Percentiles rank a stretch among this genome's conserved stretches.
Conservation (phyloP, 2,888 invertebrate genomes). For the Byasa hedistus region DNA sequence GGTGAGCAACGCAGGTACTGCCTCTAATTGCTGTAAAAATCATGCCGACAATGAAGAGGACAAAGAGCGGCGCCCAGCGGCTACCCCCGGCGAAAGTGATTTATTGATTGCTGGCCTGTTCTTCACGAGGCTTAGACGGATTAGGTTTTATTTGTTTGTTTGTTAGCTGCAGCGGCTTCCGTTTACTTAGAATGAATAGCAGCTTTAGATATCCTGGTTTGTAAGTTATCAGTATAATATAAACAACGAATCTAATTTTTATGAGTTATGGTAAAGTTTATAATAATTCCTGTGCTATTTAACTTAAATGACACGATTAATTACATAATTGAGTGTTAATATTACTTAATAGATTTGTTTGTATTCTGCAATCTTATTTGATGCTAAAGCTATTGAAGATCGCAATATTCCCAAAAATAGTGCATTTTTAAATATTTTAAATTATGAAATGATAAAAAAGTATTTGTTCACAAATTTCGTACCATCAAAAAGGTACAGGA, state of each 20-base stretch:
- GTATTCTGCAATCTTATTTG: too few relatives aligned
- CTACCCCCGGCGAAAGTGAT: constrained; percentile 70
- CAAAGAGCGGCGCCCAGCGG: constrained; percentile 69
- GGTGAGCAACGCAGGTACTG: constrained; percentile 71
- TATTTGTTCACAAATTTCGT: neutral
- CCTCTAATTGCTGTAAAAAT: constrained; percentile 78
- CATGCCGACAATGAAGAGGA: constrained; percentile 65
- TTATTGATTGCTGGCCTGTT: constrained; percentile 67
- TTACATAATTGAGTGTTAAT: too few relatives aligned
- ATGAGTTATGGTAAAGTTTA: too few relatives aligned
- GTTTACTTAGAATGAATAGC: constrained; percentile 40
- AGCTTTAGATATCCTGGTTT: constrained; percentile 20
- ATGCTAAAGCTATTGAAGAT: too few relatives aligned
- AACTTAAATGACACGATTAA: too few relatives aligned
- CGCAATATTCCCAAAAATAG: too few relatives aligned
- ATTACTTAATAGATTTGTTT: too few relatives aligned
- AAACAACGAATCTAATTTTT: too few relatives aligned
- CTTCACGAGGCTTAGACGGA: constrained; percentile 63
- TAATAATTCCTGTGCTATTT: too few relatives aligned
- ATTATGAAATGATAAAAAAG: too few relatives aligned
- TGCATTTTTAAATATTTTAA: too few relatives aligned
- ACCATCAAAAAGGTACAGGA: constrained; percentile 5
- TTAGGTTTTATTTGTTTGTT: constrained; percentile 70
- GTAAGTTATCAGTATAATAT: constrained; percentile 1
- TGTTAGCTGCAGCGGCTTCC: constrained; percentile 51